Base-by-base conservation (phyloP, 2,113 vertebrate genomes). In the Lipotes vexillifer region DNA sequence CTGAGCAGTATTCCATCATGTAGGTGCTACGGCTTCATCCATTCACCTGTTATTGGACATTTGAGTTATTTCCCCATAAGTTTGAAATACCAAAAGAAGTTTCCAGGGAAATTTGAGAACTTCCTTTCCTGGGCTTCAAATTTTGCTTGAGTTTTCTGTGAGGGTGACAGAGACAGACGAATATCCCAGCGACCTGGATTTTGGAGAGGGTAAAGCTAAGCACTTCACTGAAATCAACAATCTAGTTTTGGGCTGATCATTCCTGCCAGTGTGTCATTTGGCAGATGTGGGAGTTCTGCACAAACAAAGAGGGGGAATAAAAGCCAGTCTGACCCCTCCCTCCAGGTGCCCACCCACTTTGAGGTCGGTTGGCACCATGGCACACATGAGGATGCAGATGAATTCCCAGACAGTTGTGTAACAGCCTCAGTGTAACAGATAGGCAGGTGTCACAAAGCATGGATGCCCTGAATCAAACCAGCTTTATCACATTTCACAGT, bases 321-420 rank as follows among this genome's bases (percentile, higher is more conserved):
- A 68, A 92, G 66, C 74, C 41, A 11, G 6, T 18, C 13, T 11
- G 68, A 20, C 55, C 38, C 52, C 66, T 91, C 69, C 68, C 15
- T 68, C 59, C 52, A 13, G 3, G 41, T 97, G 66, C 93, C 88
- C 95, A 96, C 92, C 85, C 92, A 90, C 89, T 89, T 88, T 44
- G 74, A 82, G 52, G 69, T 57, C 61, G 33, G 65, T 92, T 98
- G 96, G 93, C 94, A 97, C 46, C 13, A 0, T 9, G 23, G 31
- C 29, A 82, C 55, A 74, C 44, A 85, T 0, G 7, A 90, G 61
- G 46, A 80, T 29, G 6, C n/a, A 4, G 69, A 93, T 41, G 17
- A 94, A 97, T 98, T 98, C 96, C 96, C 97, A 98, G 97, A 98
- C 96, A 93, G 55, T 97, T 96, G 96, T 97, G 97, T 98, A 86